Base-by-base conservation (phyloP, 1,140 invertebrate genomes). In the Drosophila ironensis region DNA sequence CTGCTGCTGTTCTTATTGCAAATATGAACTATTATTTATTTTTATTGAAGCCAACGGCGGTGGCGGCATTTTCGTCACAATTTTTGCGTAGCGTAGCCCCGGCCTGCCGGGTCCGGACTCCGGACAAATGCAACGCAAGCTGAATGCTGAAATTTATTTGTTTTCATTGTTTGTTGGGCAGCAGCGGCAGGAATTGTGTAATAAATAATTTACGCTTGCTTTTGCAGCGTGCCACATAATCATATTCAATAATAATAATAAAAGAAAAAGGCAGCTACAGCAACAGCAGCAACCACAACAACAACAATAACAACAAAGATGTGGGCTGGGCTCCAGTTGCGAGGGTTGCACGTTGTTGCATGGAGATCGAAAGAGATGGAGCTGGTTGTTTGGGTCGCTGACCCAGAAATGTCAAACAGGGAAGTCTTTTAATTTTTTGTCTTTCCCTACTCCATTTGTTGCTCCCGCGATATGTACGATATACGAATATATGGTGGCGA, bases 321-420 rank as follows among this genome's bases (percentile, higher is more conserved):
- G 66, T n/a, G 70, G 59, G 3, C 59, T 66, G 67, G 71, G 61
- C 56, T 12, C 40, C 45, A 61, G 28, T 48, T 59, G 42, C 59
- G 19, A 33, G 27, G 38, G 42, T 33, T 35, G 25, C 12, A 16
- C 4, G 20, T 9, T 4, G 40, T 22, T 46, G 11, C 16, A 40
- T 33, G 41, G 22, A 30, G 27, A 42, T 53, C 0, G 41, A 16
- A 20, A 35, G 44, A 17, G 24, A 14, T 33, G 2, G 33, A 19
- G 46, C 20, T 1, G 33, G 33, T 82, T 35, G 70, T 57, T 71
- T 88, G 86, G 87, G 87, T 88, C 87, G 76, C 86, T 88, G 87
- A 88, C 87, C 87, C 87, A 88, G 87, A 88, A 88, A 88, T 88
- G 87, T 88, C 87, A 88, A 63, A 88, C 53, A 68, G 73, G 73